Conservation (phyloP, 1,140 invertebrate species). For the Euglossa dilemma region DNA sequence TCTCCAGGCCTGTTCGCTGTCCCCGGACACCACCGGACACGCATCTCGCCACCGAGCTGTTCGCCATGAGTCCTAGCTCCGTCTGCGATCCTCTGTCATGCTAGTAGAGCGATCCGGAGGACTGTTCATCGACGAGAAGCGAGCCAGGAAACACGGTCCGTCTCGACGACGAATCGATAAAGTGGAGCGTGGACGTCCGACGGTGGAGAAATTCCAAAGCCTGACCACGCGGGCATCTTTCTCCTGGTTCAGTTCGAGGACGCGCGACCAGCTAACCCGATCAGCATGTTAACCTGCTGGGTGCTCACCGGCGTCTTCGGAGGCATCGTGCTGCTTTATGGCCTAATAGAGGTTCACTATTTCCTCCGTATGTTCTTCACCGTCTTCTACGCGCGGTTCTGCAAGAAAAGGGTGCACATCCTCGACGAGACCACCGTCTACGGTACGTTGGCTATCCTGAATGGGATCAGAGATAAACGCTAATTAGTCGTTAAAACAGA, state of each 20-base stretch:
- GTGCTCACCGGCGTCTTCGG: conserved; percentile 79
- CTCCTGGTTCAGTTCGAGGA: neutral
- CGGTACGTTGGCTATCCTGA: conserved; percentile 78
- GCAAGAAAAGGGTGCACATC: conserved; percentile 85
- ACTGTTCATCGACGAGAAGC: conserved; percentile 65
- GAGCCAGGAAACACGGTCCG: conserved; percentile 45
- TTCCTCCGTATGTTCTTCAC: conserved; percentile 86
- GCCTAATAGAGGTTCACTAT: conserved; percentile 86
- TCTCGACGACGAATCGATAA: conserved; percentile 73
- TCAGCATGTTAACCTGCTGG: conserved; percentile 79
- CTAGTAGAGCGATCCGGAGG: neutral
- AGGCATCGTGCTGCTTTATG: conserved; percentile 83
- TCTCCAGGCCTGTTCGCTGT: neutral
- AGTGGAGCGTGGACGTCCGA: conserved; percentile 49
- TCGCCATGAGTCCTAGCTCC: neutral
- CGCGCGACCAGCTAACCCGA: neutral
- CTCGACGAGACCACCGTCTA: conserved; percentile 86
- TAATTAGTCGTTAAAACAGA: neutral
- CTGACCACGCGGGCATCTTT: conserved; percentile 20
- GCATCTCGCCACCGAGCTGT: conserved; percentile 7
- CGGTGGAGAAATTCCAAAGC: conserved; percentile 60
- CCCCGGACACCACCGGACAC: neutral
- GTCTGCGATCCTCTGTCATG: conserved; percentile 25
- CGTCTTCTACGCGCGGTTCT: conserved; percentile 84
- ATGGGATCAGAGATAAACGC: neutral